Percentiles rank a stretch among this genome's conserved stretches.
These are phyloP conservation scores for Chloroceryle amazona DNA, from an alignment of 2,797 vertebrate species.

Conservation along the genomic window DNA sequence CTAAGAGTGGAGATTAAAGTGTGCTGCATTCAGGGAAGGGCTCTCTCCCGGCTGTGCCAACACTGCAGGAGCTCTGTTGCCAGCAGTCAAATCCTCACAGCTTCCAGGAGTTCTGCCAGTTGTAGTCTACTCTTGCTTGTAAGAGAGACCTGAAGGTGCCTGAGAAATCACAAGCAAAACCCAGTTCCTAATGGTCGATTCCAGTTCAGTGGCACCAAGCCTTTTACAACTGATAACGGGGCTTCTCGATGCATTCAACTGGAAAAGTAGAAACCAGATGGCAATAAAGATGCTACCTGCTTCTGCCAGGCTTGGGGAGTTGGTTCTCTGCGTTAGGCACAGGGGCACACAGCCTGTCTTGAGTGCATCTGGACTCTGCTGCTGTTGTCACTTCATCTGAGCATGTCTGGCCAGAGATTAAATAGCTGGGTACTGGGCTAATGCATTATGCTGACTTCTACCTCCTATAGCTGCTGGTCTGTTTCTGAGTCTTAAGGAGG, in stretches of 20 bases:
- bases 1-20: not conserved
- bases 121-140: not conserved
- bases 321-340: not conserved
- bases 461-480: not conserved
- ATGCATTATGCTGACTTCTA: not conserved
- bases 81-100: not conserved
- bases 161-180: not conserved
- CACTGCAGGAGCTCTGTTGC: not conserved
- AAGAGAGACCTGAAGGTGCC: not conserved
- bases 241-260: conserved; percentile 1
- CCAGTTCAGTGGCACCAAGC: conserved; percentile 3
- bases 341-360: not conserved
- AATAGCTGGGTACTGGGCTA: not conserved
- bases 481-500: not conserved
- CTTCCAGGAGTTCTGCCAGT: not conserved
- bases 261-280: conserved; percentile 57
- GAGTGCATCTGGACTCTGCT: not conserved
- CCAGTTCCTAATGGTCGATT: conserved; percentile 41
- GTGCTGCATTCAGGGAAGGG: rapidly evolving
- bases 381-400: not conserved
- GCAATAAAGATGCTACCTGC: conserved; percentile 58
- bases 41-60: rapidly evolving
- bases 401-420: not conserved
- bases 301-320: not conserved
- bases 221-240: conserved; percentile 34